phyloP scores from a whole-genome alignment of 1,140 invertebrate genomes.

The Bombus polaris region DNA sequence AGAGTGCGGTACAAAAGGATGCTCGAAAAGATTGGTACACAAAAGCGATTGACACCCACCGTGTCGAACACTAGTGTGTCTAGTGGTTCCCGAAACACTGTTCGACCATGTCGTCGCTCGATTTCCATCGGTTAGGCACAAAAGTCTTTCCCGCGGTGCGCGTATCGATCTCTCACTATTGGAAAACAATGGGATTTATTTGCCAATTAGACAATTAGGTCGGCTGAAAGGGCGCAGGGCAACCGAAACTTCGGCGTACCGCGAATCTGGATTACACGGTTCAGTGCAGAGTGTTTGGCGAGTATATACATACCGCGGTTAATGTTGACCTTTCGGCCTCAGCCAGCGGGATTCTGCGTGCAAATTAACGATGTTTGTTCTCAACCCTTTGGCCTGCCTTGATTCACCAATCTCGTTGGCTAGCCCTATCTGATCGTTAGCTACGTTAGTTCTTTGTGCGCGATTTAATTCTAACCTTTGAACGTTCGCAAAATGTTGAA shows the following conservation, averaged over 20 bases:
- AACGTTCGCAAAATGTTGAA: background rate
- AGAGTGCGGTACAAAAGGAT: background rate
- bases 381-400: conserved; percentile 71
- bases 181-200: conserved; percentile 78
- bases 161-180: conserved; percentile 61
- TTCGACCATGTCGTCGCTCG: background rate
- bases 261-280: conserved; percentile 68
- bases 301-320: conserved; percentile 66
- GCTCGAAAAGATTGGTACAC: background rate
- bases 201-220: conserved; percentile 79
- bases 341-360: conserved; percentile 68
- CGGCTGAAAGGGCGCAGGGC: conserved; percentile 50
- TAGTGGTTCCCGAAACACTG: background rate
- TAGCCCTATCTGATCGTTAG: conserved; percentile 2
- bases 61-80: conserved; percentile 21
- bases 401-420: conserved; percentile 29
- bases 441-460: background rate
- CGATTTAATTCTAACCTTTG: background rate
- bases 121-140: conserved; percentile 15
- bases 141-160: conserved; percentile 33
- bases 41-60: conserved; percentile 35
- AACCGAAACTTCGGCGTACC: conserved; percentile 56
- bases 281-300: conserved; percentile 75
- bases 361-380: conserved; percentile 81
- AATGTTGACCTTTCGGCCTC: conserved; percentile 79